Conservation (phyloP, 2,797 vertebrate species). For the Gambusia yucatana region DNA sequence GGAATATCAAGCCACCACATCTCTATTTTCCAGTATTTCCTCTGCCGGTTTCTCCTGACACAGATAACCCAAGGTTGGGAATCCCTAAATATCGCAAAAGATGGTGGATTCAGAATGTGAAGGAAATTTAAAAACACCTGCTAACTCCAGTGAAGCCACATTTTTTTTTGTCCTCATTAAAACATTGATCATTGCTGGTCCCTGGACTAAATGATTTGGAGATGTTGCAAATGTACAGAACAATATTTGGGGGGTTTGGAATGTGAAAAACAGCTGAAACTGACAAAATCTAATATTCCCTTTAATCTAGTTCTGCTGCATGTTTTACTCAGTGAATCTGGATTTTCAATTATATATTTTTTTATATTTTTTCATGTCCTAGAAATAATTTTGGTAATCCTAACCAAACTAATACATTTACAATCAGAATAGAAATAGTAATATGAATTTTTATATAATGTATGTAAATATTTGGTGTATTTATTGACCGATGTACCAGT, state of each 20-base stretch:
- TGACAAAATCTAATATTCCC: background rate
- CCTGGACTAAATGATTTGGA: background rate
- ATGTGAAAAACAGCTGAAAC: background rate
- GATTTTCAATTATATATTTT: background rate
- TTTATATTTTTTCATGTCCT: background rate
- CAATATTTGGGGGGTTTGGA: background rate
- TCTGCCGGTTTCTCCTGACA: background rate
- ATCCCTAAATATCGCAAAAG: background rate
- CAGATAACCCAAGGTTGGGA: background rate
- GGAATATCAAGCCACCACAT: background rate
- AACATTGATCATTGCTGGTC: background rate
- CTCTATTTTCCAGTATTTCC: background rate
- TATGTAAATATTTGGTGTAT: background rate
- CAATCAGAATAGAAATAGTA: background rate
- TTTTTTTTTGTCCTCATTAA: background rate
- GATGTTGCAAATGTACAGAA: background rate
- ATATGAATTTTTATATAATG: background rate
- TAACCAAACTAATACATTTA: background rate
- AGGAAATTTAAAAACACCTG: background rate
- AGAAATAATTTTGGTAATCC: background rate
- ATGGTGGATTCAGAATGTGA: background rate
- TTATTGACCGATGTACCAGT: background rate
- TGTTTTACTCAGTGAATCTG: background rate
- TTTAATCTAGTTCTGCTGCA: background rate
- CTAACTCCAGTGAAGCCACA: background rate